Percentiles rank a stretch among this genome's conserved stretches.
Conservation (phyloP, 2,113 vertebrate species). For the Tupaia chinensis region DNA sequence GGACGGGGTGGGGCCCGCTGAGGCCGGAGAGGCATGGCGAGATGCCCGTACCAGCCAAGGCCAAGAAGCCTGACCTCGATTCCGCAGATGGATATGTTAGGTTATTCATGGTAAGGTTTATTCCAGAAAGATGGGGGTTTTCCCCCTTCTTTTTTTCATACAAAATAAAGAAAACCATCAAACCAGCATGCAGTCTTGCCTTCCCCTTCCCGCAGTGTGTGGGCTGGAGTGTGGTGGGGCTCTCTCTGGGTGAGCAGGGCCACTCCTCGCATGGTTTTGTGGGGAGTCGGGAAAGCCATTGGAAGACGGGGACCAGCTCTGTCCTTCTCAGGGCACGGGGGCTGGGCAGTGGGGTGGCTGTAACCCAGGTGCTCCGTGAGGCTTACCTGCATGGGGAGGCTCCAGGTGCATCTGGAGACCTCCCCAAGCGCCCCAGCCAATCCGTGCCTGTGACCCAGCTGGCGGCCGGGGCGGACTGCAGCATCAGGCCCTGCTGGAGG, state of each 20-base stretch:
- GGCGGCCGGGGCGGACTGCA: too few relatives aligned
- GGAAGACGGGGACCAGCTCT: not conserved
- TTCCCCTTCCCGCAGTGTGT: too few relatives aligned
- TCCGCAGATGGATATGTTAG: conserved; percentile 53
- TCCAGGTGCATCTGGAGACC: too few relatives aligned
- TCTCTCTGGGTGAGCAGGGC: not conserved
- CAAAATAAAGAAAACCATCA: not conserved
- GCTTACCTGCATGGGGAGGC: too few relatives aligned
- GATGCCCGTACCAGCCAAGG: not conserved
- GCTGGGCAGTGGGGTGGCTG: too few relatives aligned
- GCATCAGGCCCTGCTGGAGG: too few relatives aligned
- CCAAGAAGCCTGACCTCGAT: not conserved
- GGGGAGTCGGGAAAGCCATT: not conserved
- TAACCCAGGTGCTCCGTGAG: too few relatives aligned
- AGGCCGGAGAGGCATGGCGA: too few relatives aligned
- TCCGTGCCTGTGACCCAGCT: too few relatives aligned
- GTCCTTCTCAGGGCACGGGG: not conserved
- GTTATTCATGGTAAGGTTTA: conserved; percentile 48
- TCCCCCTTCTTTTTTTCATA: not conserved
- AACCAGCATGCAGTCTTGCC: not conserved
- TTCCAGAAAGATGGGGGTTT: conserved; percentile 54
- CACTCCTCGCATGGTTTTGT: rapidly evolving
- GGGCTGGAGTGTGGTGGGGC: not conserved
- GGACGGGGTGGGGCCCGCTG: not conserved
- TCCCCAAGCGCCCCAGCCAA: too few relatives aligned